These are phyloP conservation scores for Emydura subglobosa DNA, from an alignment of 2,113 vertebrate genomes.

Conservation along the genomic window DNA sequence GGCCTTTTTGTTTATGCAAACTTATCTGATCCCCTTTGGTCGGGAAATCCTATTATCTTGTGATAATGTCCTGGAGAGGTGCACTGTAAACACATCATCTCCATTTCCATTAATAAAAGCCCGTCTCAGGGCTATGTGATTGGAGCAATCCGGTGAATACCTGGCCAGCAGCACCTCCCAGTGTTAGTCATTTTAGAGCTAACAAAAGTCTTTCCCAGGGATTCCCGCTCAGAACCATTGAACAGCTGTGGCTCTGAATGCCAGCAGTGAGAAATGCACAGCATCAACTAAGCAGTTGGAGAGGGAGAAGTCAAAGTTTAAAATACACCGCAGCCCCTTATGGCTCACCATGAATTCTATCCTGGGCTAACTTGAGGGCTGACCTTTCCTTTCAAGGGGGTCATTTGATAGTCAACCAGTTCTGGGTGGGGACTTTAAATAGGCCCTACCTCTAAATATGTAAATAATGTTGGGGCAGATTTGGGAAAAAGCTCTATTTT, in stretches of 20 bases:
- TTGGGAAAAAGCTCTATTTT: not conserved
- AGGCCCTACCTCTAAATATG: not conserved
- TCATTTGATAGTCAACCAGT: not conserved
- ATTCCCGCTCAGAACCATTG: not conserved
- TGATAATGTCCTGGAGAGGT: not conserved
- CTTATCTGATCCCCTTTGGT: not conserved
- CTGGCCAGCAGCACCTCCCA: not conserved
- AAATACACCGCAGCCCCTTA: not conserved
- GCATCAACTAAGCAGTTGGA: not conserved
- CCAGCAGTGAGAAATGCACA: not conserved
- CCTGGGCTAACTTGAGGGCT: too few relatives aligned
- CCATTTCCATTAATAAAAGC: not conserved
- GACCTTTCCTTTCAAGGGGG: too few relatives aligned
- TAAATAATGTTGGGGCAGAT: not conserved
- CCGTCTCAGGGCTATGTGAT: not conserved
- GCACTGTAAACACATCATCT: not conserved
- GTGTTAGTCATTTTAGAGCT: not conserved
- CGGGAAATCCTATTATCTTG: not conserved
- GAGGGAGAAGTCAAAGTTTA: not conserved
- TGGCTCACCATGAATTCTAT: not conserved
- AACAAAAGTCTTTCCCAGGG: not conserved
- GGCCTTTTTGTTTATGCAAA: not conserved
- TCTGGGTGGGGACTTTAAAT: not conserved
- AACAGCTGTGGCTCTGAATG: not conserved
- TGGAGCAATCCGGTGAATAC: not conserved